phyloP scores from a whole-genome alignment of 1,140 invertebrate species.

The Ectropis grisescens region DNA sequence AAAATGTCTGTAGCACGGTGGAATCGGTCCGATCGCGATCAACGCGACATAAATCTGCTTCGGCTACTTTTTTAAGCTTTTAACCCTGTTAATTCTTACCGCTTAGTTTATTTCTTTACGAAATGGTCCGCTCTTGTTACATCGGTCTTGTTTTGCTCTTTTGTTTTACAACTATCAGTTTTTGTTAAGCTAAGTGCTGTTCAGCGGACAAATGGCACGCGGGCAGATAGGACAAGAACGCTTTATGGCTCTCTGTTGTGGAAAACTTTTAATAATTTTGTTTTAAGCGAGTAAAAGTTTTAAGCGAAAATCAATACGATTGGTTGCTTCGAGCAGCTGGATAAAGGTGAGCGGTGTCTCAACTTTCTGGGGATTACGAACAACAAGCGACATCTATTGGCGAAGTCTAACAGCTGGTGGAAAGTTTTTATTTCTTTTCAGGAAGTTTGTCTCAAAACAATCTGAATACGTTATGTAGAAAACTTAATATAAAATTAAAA shows the following conservation, averaged over 20 bases:
- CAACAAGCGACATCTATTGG: too few species aligned
- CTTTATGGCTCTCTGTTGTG: slow-evolving; percentile 47
- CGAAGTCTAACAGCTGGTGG: too few species aligned
- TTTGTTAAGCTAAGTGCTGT: slow-evolving; percentile 68
- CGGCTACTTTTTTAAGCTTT: slow-evolving; percentile 66
- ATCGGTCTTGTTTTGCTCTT: slow-evolving; percentile 50
- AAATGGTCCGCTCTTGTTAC: slow-evolving; percentile 58
- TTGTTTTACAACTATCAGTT: slow-evolving; percentile 69
- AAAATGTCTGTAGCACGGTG: slow-evolving; percentile 47
- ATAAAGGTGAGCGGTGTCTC: too few species aligned
- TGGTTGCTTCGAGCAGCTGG: too few species aligned
- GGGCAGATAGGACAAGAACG: slow-evolving; percentile 43
- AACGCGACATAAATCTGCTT: slow-evolving; percentile 63
- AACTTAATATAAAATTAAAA: too few species aligned
- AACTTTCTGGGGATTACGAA: too few species aligned
- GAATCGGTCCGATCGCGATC: slow-evolving; percentile 63
- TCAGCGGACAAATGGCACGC: slow-evolving; percentile 56
- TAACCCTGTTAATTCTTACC: slow-evolving; percentile 68
- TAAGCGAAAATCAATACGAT: too few species aligned
- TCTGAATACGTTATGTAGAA: too few species aligned
- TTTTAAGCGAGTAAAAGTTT: background rate
- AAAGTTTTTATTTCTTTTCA: too few species aligned
- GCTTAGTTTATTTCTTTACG: slow-evolving; percentile 65
- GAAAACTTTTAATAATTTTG: slow-evolving; percentile 18
- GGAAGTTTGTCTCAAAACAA: too few species aligned